phyloP scores from a whole-genome alignment of 2,113 vertebrate species.

The Ariopsis seemanni region DNA sequence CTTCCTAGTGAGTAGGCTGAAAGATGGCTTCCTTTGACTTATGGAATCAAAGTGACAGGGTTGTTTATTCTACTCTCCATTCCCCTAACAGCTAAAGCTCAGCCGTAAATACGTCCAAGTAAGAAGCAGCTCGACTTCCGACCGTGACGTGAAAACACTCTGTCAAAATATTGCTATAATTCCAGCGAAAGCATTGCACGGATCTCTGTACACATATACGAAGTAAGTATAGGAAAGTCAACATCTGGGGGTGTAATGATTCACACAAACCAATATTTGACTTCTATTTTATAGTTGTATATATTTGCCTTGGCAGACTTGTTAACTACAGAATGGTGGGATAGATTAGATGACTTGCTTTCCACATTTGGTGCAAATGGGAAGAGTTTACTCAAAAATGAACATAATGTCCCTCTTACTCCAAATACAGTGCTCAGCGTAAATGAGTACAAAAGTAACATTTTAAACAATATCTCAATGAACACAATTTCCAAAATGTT shows the following conservation, averaged over 20 bases:
- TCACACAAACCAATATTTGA: not conserved
- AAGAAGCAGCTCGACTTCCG: not conserved
- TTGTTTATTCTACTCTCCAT: not conserved
- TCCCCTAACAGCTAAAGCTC: not conserved
- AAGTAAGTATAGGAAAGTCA: not conserved
- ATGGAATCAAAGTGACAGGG: not conserved
- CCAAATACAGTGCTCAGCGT: too few species aligned
- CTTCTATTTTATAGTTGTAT: constrained; percentile 3
- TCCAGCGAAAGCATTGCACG: not conserved
- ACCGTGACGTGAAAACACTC: constrained; percentile 4
- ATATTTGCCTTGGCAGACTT: not conserved
- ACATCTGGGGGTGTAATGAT: not conserved
- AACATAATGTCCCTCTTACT: not conserved
- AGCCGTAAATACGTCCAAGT: not conserved
- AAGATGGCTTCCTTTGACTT: constrained; percentile 38
- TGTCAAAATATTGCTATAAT: constrained; percentile 32
- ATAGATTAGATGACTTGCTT: not conserved
- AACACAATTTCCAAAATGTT: too few species aligned
- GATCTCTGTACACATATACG: not conserved
- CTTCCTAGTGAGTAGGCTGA: constrained; percentile 45
- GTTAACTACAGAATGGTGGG: not conserved
- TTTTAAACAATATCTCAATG: too few species aligned
- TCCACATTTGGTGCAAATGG: not conserved
- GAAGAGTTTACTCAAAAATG: not conserved
- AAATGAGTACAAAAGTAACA: too few species aligned